A percentile compares a stretch with the other conserved stretches of the same genome.
Evolutionary conservation across 1,140 invertebrate genomes (phyloP).

Genomic region (Bombus affinis): DNA sequence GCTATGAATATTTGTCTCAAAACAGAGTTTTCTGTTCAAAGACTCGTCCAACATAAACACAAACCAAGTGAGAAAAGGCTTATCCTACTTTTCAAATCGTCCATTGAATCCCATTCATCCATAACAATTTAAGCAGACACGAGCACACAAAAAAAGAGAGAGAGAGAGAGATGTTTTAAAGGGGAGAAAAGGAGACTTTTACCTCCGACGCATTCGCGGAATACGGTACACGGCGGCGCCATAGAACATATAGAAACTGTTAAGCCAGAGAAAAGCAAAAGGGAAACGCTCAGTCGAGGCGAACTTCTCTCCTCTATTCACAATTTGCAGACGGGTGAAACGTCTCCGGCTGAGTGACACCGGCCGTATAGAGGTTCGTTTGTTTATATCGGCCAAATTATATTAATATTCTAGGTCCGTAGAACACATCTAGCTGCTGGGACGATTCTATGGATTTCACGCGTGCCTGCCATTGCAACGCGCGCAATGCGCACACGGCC

Average conservation of each 20-base stretch:
- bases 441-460: slow-evolving; percentile 48
- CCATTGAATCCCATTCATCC: slow-evolving; percentile 14
- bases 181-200: neutral
- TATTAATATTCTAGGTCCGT: slow-evolving; percentile 65
- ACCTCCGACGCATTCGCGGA: slow-evolving; percentile 5
- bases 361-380: slow-evolving; percentile 9
- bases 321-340: slow-evolving; percentile 15
- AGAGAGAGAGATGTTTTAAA: neutral
- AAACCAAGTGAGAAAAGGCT: neutral
- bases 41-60: neutral
- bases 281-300: neutral
- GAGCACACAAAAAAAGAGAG: neutral
- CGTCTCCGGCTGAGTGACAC: slow-evolving; percentile 29
- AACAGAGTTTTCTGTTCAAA: neutral
- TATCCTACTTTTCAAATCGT: neutral
- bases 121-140: neutral
- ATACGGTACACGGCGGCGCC: neutral
- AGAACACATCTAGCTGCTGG: slow-evolving; percentile 17
- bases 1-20: too few relatives aligned
- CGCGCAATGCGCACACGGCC: neutral
- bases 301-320: slow-evolving; percentile 13
- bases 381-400: slow-evolving; percentile 46
- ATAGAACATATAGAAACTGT: neutral
- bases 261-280: slow-evolving; percentile 8
- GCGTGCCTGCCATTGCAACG: slow-evolving; percentile 33